These are phyloP conservation scores for Ametastegia equiseti DNA, from an alignment of 2,888 invertebrate species.

Conservation along the genomic window DNA sequence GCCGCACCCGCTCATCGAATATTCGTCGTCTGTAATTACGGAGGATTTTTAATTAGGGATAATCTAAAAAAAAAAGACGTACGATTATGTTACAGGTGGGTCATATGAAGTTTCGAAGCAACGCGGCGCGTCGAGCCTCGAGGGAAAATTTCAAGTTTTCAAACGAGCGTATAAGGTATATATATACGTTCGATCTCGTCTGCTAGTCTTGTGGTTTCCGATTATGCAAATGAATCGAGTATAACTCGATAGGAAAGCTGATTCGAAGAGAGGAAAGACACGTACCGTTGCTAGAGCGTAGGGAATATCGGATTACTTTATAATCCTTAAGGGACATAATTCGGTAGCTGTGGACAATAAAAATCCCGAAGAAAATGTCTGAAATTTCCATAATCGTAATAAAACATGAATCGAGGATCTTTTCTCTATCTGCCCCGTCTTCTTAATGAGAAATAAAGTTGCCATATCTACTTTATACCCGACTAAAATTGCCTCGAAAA, in stretches of 20 bases:
- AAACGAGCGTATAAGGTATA: neutral
- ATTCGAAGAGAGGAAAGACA: neutral
- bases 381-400: slow-evolving; percentile 57
- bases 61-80: neutral
- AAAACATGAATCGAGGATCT: slow-evolving; percentile 28
- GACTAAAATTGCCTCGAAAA: slow-evolving; percentile 28
- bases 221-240: slow-evolving; percentile 24
- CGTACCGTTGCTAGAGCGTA: neutral
- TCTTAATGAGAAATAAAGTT: slow-evolving; percentile 26
- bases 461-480: slow-evolving; percentile 18
- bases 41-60: slow-evolving; percentile 12
- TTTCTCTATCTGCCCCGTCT: slow-evolving; percentile 6
- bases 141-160: neutral
- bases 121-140: too few species aligned
- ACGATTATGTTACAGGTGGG: neutral
- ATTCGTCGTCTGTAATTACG: slow-evolving; percentile 16
- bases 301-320: slow-evolving; percentile 27
- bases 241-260: neutral
- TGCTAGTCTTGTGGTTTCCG: slow-evolving; percentile 16
- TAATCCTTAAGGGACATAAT: slow-evolving; percentile 49
- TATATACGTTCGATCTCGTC: slow-evolving; percentile 20
- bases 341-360: slow-evolving; percentile 53
- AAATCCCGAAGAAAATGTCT: slow-evolving; percentile 1
- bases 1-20: neutral
- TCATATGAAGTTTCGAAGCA: neutral